phyloP scores from a whole-genome alignment of 1,140 invertebrate species.

The Chlorops oryzae region DNA sequence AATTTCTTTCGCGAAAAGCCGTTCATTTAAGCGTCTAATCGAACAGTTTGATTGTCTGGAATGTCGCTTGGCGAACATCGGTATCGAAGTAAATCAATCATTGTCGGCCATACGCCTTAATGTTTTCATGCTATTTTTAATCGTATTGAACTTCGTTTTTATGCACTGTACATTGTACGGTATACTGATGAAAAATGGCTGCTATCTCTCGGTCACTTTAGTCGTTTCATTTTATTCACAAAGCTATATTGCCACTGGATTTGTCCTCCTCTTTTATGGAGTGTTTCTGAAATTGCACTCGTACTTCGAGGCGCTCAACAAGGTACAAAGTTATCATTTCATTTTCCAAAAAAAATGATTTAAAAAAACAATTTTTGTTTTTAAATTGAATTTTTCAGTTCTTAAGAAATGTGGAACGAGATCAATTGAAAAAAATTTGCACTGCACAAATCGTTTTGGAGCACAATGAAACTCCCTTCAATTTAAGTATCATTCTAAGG shows the following conservation, averaged over 20 bases:
- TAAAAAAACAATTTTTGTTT: no score
- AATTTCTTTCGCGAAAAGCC: slow-evolving; percentile 15
- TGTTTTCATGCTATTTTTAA: neutral
- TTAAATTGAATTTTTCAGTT: slow-evolving; percentile 25
- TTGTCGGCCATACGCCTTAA: slow-evolving; percentile 11
- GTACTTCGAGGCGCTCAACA: slow-evolving; percentile 26
- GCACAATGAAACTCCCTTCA: slow-evolving; percentile 33
- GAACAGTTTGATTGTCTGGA: slow-evolving; percentile 11
- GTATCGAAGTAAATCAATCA: slow-evolving; percentile 20
- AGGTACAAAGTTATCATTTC: slow-evolving; percentile 18
- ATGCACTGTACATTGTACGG: no score
- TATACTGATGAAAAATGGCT: no score
- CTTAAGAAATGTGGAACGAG: slow-evolving; percentile 34
- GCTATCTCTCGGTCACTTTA: no score
- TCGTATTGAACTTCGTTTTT: slow-evolving; percentile 5
- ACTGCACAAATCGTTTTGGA: slow-evolving; percentile 27
- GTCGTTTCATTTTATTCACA: no score
- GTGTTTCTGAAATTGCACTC: no score
- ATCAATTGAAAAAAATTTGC: slow-evolving; percentile 37
- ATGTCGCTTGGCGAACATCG: slow-evolving; percentile 22
- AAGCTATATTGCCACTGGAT: no score
- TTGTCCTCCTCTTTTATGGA: no score
- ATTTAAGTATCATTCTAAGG: slow-evolving; percentile 39
- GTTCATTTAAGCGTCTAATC: slow-evolving; percentile 8
- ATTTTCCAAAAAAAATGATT: neutral